Evolutionary conservation across 35 echinoderm and acorn worm species (phyloP), one percentile per base, ranked within the genome.

Genomic region (Hemicentrotus pulcherrimus): DNA sequence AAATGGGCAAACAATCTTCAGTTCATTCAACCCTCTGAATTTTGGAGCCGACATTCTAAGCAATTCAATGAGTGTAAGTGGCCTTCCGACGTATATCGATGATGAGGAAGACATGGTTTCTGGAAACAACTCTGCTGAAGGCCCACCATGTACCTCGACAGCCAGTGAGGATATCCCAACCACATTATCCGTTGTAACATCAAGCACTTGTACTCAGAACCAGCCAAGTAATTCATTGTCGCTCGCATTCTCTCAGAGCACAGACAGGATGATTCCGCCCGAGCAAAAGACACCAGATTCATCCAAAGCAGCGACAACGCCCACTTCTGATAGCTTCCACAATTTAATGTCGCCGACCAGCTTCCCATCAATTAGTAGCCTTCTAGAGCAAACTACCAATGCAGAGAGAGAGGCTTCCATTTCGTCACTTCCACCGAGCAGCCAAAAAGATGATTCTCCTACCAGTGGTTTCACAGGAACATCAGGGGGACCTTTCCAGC

Each of bases 31-130:
- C 19, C 93, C 95, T 32, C 94, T 96, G 45, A 95, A 24, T 91
- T 97, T 94, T 50, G 95, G 92, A 10, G 94, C 91, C 61, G 96
- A 97, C 94, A 97, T 97, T n/a, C 94, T 97, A 55, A 97, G 96
- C 94, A 97, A 87, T 86, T 97, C 96, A 90, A 97, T 97, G 96
- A 97, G 96, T 91, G 96, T 95, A 4, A 97, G 96, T 94, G 96
- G 96, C 58, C 94, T 97, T 11, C 96, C 96, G 7, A 97, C 96
- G 16, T 97, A 97, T 95, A 97, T 97, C 15, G 95, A 97, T 91
- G 96, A 97, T 61, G 95, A 96, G 32, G 92, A 94, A 10, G 96
- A 96, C 31, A 46, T 32, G 28, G 94, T 89, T 48, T 89, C 85
- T 30, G 30, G 32, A 33, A 91, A 52, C 31, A 89, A 59, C 19